Base-by-base conservation (phyloP, 2,888 invertebrate species). In the Xylota sylvarum region DNA sequence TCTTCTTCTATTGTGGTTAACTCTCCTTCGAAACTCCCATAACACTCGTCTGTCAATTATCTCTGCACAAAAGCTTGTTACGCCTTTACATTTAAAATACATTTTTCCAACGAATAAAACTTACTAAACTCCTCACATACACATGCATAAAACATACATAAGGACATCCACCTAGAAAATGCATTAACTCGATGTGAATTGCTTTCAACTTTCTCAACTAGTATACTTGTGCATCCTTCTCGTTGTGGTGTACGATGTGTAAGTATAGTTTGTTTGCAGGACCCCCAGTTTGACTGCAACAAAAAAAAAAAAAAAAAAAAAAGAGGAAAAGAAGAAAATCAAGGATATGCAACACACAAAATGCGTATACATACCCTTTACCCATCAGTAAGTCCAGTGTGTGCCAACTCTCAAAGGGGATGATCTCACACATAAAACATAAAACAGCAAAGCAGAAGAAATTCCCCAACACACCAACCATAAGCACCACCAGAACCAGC, bases 1-100 rank as follows among this genome's bases (percentile, higher is more conserved):
- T 27, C 19, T n/a, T 4, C 2, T 35, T 4, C 30, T 40, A 4
- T 43, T 17, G 35, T 30, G n/a, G 55, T 55, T 55, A 5, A 14
- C 17, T 9, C n/a, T 10, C 37, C n/a, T n/a, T 43, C 7, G 27
- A 7, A 90, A 91, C 90, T 91, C 92, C 90, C 92, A 88, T 88
- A 90, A 90, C 90, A 90, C 90, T 92, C 91, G 91, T 92, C 90
- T 90, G 90, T 91, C 91, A 92, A 91, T 91, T 78, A 70, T 70
- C 55, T 43, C 43, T 27, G 37, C 43, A 79, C 55, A 79, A 56
- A 70, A 72, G 55, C 64, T 48, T 69, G 52, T 60, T 77, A 52
- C 69, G 60, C 40, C 60, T 69, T 69, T 55, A 5, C 58, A 48
- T 78, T 79, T 40, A 56, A 56, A 43, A 35, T 48, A 30, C 10